Base-by-base conservation (phyloP, 2,888 invertebrate genomes). In the Clunio marinus region DNA sequence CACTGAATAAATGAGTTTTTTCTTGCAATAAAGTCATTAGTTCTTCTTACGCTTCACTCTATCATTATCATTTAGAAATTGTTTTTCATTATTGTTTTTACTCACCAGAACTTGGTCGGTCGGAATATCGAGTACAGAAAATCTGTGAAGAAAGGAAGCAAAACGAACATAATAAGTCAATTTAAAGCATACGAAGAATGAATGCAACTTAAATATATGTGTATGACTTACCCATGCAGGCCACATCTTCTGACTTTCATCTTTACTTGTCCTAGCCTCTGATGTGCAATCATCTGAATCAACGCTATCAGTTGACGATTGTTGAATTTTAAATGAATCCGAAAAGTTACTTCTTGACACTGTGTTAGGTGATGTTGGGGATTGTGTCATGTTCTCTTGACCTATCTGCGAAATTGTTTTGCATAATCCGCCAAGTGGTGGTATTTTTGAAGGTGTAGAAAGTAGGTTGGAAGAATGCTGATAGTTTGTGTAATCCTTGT, bases 71-170 rank as follows among this genome's bases (percentile, higher is more conserved):
- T 41, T 41, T 15, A n/a, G 17, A 41, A 15, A n/a, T 51, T 20
- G 24, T 20, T 51, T 13, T 51, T 35, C 24, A 51, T 51, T 22
- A 58, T 58, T 28, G 58, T 41, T 60, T 35, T 32, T n/a, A 82
- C 86, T 83, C 78, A 93, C 93, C 93, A 79, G 92, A 92, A 78
- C 91, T 91, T 3, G 93, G 93, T 74, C 93, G 83, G 78, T 93
- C 93, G 74, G 89, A 90, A 81, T 98, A 98, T 76, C 98, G 83
- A 5, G 97, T 98, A 81, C 97, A 98, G 81, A 94, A 98, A 57
- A 98, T 94, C 60, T 60, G 24, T 20, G 32, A 32, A 15, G 15
- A 24, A 28, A 17, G 27, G 15, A 28, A 58, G 28, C 13, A 37
- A 20, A 41, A 27, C 27, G 27, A 8, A 25, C 37, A 35, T 37